A percentile compares a stretch with the other conserved stretches of the same genome.
These are phyloP conservation scores for Sebastes steindachneri DNA, from an alignment of 2,797 vertebrate genomes.

Conservation along the genomic window DNA sequence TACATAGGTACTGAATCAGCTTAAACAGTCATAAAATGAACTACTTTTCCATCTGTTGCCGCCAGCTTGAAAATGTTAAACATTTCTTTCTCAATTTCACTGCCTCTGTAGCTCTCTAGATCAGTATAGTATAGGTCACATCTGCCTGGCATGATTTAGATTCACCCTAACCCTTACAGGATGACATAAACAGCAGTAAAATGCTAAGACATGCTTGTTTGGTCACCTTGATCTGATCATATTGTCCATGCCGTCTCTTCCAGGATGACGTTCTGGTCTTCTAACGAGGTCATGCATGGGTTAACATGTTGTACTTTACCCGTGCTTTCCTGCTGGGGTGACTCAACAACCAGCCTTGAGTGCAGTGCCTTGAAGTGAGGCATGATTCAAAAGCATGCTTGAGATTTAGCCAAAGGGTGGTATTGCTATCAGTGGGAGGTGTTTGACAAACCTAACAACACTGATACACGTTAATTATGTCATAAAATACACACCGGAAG, in stretches of 20 bases:
- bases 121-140: not conserved
- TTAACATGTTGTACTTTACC: slow-evolving; percentile 14
- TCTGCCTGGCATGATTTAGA: not conserved
- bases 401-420: not conserved
- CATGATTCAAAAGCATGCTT: slow-evolving; percentile 12
- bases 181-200: not conserved
- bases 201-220: not conserved
- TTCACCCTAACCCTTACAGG: not conserved
- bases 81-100: not conserved
- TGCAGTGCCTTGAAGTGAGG: not conserved
- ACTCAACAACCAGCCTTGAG: slow-evolving; percentile 28
- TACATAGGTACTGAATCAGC: too few species aligned
- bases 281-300: slow-evolving; percentile 30
- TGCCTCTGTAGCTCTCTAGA: not conserved
- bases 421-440: not conserved
- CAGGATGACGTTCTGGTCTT: not conserved
- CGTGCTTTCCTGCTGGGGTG: slow-evolving; percentile 7
- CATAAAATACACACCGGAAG: not conserved
- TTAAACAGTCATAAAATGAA: not conserved
- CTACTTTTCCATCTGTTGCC: not conserved
- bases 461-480: slow-evolving; percentile 5
- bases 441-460: slow-evolving; percentile 6
- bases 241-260: not conserved
- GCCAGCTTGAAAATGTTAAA: not conserved
- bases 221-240: not conserved